Conservation (phyloP, 2,113 vertebrate genomes). For the Prietella phreatophila region DNA sequence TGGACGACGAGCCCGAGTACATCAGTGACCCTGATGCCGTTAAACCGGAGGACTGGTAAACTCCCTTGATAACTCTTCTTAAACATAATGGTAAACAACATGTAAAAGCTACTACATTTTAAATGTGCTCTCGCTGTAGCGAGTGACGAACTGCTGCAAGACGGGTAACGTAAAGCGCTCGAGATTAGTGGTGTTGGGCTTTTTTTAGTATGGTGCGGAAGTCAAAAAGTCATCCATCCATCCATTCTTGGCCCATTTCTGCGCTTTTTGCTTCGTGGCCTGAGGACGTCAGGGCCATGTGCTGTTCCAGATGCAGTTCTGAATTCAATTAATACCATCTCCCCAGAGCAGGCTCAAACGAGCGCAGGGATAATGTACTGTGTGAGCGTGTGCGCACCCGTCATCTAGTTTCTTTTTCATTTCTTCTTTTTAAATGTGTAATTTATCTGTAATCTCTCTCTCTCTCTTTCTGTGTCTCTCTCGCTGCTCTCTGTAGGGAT, state of each 20-base stretch:
- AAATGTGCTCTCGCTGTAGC: too few relatives aligned
- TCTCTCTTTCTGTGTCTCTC: background rate
- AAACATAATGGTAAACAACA: background rate
- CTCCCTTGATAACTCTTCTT: background rate
- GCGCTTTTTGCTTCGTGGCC: background rate
- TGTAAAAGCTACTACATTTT: background rate
- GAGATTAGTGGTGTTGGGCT: background rate
- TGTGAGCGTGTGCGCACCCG: background rate
- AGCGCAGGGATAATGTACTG: background rate
- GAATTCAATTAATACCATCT: constrained; percentile 44
- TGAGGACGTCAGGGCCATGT: background rate
- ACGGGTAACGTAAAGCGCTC: background rate
- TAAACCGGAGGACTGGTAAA: constrained; percentile 93
- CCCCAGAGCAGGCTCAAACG: background rate
- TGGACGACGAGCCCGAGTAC: constrained; percentile 93
- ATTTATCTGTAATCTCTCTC: background rate
- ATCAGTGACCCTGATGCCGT: constrained; percentile 89
- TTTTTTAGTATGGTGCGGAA: background rate
- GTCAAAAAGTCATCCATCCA: background rate
- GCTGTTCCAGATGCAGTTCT: constrained; percentile 36
- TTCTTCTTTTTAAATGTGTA: background rate
- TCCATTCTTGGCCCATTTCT: background rate
- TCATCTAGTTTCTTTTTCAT: background rate
- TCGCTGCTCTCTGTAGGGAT: constrained; percentile 76
- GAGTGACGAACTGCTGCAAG: background rate